A percentile compares a stretch with the other conserved stretches of the same genome.
Conservation (phyloP, 1,140 invertebrate genomes). For the Zaprionus africanus region DNA sequence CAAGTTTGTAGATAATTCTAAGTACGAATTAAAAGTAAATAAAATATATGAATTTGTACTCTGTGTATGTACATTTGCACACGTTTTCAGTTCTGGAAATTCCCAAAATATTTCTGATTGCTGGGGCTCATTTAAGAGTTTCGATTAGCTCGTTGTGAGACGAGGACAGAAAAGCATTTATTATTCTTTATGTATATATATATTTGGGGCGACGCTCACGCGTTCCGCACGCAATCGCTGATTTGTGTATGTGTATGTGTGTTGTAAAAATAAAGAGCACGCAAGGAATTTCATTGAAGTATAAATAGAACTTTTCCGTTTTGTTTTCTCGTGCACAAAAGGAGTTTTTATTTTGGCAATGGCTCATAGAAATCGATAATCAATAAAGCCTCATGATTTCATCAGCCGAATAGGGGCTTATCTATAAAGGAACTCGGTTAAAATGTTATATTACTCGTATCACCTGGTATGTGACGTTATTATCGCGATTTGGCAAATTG, state of each 20-base stretch:
- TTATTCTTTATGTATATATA: conserved; percentile 9
- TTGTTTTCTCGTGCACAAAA: neutral
- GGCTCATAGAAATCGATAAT: neutral
- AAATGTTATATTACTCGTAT: neutral
- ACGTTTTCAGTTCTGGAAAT: conserved; percentile 37
- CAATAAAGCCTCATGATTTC: neutral
- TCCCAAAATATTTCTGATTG: conserved; percentile 48
- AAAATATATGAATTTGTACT: neutral
- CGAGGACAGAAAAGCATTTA: conserved; percentile 15
- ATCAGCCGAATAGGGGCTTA: neutral
- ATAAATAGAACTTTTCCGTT: conserved; percentile 32
- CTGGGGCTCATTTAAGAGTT: neutral
- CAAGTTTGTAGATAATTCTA: neutral
- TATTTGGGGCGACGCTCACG: conserved; percentile 11
- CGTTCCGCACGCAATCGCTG: conserved; percentile 16
- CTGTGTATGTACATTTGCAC: neutral
- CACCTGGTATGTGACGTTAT: neutral
- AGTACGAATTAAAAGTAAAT: neutral
- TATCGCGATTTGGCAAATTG: neutral
- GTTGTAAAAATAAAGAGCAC: conserved; percentile 58
- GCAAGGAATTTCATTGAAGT: conserved; percentile 37
- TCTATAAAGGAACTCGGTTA: neutral
- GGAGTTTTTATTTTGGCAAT: conserved; percentile 4
- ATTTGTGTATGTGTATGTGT: neutral
- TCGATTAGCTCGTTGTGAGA: neutral